These are phyloP conservation scores for Mythimna ferrago DNA, from an alignment of 2,888 invertebrate species.

Conservation along the genomic window DNA sequence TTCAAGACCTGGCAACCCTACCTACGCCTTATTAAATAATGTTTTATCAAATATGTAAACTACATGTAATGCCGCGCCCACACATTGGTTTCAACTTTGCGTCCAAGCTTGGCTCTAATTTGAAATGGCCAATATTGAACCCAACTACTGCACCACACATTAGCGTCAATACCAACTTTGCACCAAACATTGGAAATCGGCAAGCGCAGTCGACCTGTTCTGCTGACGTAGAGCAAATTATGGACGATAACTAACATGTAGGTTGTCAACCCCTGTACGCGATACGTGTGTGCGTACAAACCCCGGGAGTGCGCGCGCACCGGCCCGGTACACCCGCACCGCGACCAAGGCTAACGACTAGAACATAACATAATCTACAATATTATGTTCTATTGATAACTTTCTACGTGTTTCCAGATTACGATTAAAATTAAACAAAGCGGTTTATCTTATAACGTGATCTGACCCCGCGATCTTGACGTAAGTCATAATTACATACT, in stretches of 20 bases:
- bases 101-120: no score
- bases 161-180: no score
- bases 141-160: no score
- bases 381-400: conserved; percentile 55
- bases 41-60: no score
- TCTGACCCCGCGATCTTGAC: conserved; percentile 58
- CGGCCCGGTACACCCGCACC: conserved; percentile 41
- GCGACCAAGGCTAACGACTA: conserved; percentile 45
- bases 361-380: background rate
- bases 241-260: background rate
- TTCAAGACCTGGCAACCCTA: no score
- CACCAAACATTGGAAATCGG: no score
- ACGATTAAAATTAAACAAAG: conserved; percentile 48
- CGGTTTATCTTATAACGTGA: conserved; percentile 45
- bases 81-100: no score
- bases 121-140: no score
- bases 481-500: conserved; percentile 20
- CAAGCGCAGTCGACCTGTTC: no score
- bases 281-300: conserved; percentile 5
- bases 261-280: conserved; percentile 13
- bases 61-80: no score
- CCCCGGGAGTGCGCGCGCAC: conserved; percentile 47
- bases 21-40: no score
- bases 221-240: no score
- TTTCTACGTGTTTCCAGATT: conserved; percentile 54